Base-by-base conservation (phyloP, 1,140 invertebrate genomes). In the Latrodectus geometricus region DNA sequence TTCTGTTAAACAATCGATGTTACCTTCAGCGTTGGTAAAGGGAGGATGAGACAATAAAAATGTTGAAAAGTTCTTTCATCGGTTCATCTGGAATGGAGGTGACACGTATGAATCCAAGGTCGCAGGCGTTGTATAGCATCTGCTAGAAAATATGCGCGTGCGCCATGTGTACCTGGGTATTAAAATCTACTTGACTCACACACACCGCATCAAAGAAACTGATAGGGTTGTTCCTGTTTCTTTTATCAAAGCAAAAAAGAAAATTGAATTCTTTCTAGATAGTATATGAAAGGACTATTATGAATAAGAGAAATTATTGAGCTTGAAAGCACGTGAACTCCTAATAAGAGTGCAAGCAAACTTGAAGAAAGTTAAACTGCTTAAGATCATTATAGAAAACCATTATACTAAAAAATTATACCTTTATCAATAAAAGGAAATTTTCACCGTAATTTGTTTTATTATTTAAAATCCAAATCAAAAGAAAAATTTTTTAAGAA, bases 1-100 rank as follows among this genome's bases (percentile, higher is more conserved):
- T 69, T 80, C 77, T 49, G 65, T 69, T 69, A 50, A 80, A 70
- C 77, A 80, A 80, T 80, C 77, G 77, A 80, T 80, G 77, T 50
- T 54, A 54, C 74, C 52, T 52, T 76, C 72, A n/a, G 15, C 76
- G 54, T 65, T 23, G 61, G 77, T 35, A 49, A 17, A 50, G 23
- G 74, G 50, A 50, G 66, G 21, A 69, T n/a, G 49, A 21, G 20
- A 61, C 14, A 48, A 49, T 35, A 49, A 78, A 78, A 78, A 49
- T 0, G 21, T 54, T 23, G 74, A 52, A 21, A 61, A 52, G 61
- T 78, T 20, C 23, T 50, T 20, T 48, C 17, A 68, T 9, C 48
- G 48, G 48, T n/a, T 80, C 77, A 69, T 80, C 77, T 50, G 17
- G 70, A 73, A 23, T 69, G 76, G 66, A 80, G 66, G 66, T 80